Evolutionary conservation across 2,113 vertebrate species (phyloP).

Genomic region (Callorhinus ursinus): DNA sequence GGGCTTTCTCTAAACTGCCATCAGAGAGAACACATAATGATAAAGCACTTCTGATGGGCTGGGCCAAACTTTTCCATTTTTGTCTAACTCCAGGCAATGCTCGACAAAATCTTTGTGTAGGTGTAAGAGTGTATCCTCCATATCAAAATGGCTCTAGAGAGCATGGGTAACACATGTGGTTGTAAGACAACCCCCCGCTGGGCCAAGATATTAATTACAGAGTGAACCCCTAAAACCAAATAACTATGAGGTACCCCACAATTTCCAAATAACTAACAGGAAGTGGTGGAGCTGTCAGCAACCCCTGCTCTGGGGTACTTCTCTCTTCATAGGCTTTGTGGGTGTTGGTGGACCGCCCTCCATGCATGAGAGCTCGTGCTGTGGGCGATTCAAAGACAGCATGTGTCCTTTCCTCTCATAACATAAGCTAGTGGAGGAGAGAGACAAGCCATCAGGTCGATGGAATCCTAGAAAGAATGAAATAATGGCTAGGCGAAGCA

Average conservation of each 20-base stretch:
- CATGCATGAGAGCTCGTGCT: neutral
- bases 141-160: neutral
- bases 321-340: neutral
- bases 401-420: neutral
- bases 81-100: neutral
- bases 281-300: neutral
- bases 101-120: neutral
- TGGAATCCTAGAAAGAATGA: neutral
- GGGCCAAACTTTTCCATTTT: neutral
- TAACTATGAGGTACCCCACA: neutral
- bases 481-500: neutral
- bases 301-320: neutral
- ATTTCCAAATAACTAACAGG: neutral
- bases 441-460: neutral
- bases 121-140: neutral
- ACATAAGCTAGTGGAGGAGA: neutral
- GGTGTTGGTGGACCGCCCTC: neutral
- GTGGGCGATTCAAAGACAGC: neutral
- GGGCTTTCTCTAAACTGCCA: neutral
- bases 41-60: neutral
- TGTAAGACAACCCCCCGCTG: neutral
- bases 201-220: neutral
- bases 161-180: neutral
- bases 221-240: neutral
- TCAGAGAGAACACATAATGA: neutral